Percentiles rank a stretch among this genome's conserved stretches.
Conservation (phyloP, 2,113 vertebrate species). For the Leptobrachium leishanense region DNA sequence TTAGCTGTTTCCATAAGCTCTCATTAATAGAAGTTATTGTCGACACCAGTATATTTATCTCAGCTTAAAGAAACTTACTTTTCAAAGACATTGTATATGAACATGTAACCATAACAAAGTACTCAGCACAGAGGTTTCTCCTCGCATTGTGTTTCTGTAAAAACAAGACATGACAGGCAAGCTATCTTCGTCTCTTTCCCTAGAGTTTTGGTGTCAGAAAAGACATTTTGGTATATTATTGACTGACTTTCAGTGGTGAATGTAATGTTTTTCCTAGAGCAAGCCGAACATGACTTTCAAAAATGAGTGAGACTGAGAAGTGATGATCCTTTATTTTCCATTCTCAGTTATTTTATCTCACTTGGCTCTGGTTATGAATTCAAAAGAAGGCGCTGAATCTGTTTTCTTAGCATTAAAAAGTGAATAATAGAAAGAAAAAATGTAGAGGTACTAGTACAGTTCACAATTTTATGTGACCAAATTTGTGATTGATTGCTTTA, state of each 20-base stretch:
- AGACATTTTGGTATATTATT: constrained; percentile 41
- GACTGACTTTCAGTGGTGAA: constrained; percentile 32
- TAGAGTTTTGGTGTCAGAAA: constrained; percentile 36
- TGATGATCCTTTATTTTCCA: constrained; percentile 15
- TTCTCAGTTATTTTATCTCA: constrained; percentile 26
- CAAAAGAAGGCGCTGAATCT: neutral
- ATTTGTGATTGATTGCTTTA: too few relatives aligned
- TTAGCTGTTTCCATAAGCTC: neutral
- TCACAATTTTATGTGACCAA: too few relatives aligned
- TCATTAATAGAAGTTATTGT: neutral
- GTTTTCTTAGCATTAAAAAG: neutral
- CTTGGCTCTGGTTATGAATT: constrained; percentile 12
- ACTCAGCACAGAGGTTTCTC: neutral
- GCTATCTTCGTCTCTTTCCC: constrained; percentile 20
- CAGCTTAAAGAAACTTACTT: neutral
- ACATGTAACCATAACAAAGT: neutral
- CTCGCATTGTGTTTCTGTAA: neutral
- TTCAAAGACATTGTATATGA: neutral
- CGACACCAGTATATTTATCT: neutral
- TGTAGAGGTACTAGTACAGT: too few relatives aligned
- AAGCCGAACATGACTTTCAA: constrained; percentile 18
- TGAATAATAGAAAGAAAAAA: neutral
- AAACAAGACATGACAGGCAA: constrained; percentile 35
- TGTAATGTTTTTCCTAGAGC: constrained; percentile 26
- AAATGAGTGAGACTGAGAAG: constrained; percentile 16